Evolutionary conservation across 2,888 invertebrate genomes (phyloP).

Genomic region (Monoplex corrugatus): DNA sequence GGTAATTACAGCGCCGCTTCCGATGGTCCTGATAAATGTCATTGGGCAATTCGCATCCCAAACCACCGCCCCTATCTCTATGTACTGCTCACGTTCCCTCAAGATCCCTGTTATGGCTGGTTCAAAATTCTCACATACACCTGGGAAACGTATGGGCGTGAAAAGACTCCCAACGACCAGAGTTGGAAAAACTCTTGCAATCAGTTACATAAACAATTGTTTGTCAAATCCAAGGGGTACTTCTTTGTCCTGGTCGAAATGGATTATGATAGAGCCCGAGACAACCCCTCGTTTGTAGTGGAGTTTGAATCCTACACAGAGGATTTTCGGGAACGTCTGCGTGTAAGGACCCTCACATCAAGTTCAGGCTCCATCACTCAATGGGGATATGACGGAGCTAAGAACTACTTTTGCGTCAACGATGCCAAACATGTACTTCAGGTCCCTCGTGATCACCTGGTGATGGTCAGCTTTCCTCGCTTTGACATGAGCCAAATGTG

Average conservation of each 20-base stretch:
- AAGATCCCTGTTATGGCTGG: neutral
- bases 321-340: neutral
- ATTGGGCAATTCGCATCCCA: neutral
- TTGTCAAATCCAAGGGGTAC: neutral
- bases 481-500: conserved; percentile 1
- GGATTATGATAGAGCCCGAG: neutral
- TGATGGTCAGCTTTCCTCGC: conserved; percentile 25
- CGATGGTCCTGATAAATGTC: neutral
- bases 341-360: neutral
- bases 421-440: neutral
- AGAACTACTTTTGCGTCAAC: neutral
- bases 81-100: neutral
- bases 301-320: neutral
- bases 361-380: neutral
- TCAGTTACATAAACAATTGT: neutral
- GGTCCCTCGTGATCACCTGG: neutral
- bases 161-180: neutral
- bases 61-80: neutral
- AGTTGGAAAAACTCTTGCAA: neutral
- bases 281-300: neutral
- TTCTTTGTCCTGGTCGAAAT: neutral
- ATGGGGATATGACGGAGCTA: neutral
- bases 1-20: neutral
- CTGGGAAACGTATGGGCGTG: neutral
- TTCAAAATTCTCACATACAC: neutral